Conservation (phyloP, 2,888 invertebrate genomes). For the Drosophila stalkeri region DNA sequence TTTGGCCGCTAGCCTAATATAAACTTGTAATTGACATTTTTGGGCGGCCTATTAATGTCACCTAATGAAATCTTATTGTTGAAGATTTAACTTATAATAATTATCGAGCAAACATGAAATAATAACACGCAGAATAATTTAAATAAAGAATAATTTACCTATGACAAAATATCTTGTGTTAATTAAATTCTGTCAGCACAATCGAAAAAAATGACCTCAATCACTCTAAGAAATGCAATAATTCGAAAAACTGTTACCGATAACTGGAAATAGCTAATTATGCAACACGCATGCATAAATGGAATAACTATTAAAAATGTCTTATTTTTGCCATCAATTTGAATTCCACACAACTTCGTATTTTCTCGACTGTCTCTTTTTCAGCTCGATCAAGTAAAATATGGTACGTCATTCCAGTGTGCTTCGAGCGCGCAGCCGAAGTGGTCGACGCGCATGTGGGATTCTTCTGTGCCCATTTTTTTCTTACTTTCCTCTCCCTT, state of each 20-base stretch:
- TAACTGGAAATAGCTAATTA: neutral
- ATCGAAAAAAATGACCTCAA: no score
- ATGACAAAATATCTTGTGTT: constrained; percentile 44
- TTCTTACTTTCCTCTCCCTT: no score
- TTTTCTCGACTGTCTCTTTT: no score
- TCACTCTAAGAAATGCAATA: constrained; percentile 14
- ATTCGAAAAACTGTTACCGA: neutral
- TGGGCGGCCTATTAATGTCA: constrained; percentile 59
- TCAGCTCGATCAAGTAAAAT: no score
- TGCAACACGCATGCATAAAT: no score
- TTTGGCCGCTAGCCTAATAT: constrained; percentile 53
- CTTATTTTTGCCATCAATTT: no score
- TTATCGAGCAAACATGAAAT: constrained; percentile 65
- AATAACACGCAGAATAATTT: constrained; percentile 60
- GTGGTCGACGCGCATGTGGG: no score
- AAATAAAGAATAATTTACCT: constrained; percentile 62
- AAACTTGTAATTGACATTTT: constrained; percentile 51
- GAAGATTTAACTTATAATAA: constrained; percentile 69
- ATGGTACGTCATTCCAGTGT: no score
- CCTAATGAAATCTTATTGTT: constrained; percentile 68
- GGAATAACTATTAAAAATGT: no score
- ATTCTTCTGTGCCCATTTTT: no score
- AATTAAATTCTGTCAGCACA: constrained; percentile 17
- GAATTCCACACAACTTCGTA: no score
- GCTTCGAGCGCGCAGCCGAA: no score